Evolutionary conservation across 2,113 vertebrate genomes (phyloP).

Genomic region (Platichthys flesus): DNA sequence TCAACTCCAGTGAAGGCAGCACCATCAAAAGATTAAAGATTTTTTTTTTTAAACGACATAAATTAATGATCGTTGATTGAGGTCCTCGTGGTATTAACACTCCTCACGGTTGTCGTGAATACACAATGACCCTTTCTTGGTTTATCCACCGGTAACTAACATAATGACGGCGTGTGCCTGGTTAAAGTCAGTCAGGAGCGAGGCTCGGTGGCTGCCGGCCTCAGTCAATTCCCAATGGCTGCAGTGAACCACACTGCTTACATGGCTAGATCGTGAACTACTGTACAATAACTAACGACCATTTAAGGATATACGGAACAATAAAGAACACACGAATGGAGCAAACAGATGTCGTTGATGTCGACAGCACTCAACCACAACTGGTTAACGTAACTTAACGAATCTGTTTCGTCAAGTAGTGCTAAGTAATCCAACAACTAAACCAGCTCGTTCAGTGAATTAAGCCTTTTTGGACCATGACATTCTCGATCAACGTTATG

Average conservation of each 20-base stretch:
- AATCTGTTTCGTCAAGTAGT: not conserved
- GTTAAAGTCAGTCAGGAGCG: not conserved
- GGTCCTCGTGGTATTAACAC: not conserved
- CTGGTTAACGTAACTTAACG: not conserved
- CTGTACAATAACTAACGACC: no score
- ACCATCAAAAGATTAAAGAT: not conserved
- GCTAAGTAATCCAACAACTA: not conserved
- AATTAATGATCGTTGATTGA: not conserved
- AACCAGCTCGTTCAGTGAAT: not conserved
- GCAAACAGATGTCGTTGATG: not conserved
- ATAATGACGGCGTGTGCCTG: not conserved
- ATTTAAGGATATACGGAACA: rapidly evolving
- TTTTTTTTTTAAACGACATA: no score
- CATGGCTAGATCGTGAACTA: not conserved
- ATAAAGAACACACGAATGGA: not conserved
- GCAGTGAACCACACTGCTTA: not conserved
- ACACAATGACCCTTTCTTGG: not conserved
- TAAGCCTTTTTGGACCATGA: not conserved
- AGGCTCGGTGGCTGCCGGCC: conserved; percentile 10
- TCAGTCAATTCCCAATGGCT: conserved; percentile 23
- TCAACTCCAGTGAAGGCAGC: conserved; percentile 46
- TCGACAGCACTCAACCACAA: not conserved
- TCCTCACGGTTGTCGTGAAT: not conserved
- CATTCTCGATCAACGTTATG: not conserved
- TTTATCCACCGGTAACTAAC: not conserved